These are phyloP conservation scores for Esperia sulphurella DNA, from an alignment of 2,888 invertebrate genomes.

Conservation along the genomic window DNA sequence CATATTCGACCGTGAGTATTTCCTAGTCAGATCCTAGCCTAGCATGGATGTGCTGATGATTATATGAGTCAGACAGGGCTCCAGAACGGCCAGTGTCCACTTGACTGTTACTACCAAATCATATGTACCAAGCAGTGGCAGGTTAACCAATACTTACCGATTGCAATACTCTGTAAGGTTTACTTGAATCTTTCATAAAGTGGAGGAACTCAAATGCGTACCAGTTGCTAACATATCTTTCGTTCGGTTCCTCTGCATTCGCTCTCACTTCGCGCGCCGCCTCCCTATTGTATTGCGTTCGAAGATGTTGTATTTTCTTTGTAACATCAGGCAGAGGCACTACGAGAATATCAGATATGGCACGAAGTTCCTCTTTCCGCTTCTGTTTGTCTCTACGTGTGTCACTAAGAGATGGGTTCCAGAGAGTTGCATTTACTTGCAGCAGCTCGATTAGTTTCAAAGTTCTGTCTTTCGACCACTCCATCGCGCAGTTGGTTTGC, in stretches of 20 bases:
- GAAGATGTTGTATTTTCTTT: constrained; percentile 80
- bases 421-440: constrained; percentile 61
- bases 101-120: too few relatives aligned
- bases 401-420: constrained; percentile 67
- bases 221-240: constrained; percentile 73
- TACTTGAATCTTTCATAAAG: constrained; percentile 78
- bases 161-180: constrained; percentile 59
- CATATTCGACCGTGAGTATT: too few relatives aligned
- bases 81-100: too few relatives aligned
- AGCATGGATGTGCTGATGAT: too few relatives aligned
- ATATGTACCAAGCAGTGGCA: too few relatives aligned
- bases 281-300: constrained; percentile 81
- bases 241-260: constrained; percentile 69
- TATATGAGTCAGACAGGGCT: too few relatives aligned
- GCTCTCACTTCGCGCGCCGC: constrained; percentile 75
- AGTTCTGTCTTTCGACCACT: constrained; percentile 73
- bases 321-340: constrained; percentile 71
- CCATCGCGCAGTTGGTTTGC: constrained; percentile 37
- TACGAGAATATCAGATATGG: constrained; percentile 56
- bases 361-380: constrained; percentile 60
- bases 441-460: constrained; percentile 65
- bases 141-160: constrained; percentile 43
- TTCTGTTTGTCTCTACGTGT: constrained; percentile 67
- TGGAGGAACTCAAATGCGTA: constrained; percentile 80
- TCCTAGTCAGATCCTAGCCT: too few relatives aligned